phyloP scores from a whole-genome alignment of 2,113 vertebrate genomes.

The Athene noctua region DNA sequence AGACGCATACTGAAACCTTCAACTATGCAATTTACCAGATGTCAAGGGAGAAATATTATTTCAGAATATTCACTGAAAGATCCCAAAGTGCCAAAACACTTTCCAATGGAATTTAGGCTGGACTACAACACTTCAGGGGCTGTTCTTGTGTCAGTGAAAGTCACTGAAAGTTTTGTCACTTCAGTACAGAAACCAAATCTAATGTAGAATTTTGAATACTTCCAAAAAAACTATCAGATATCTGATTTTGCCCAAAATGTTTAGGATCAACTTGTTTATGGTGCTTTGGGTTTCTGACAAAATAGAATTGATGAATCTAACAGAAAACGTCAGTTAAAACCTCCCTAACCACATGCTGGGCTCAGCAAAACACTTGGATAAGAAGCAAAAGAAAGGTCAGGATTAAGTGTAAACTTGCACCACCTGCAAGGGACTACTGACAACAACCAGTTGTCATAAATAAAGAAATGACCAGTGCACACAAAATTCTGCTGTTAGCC shows the following conservation, averaged over 20 bases:
- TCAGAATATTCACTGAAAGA: not conserved
- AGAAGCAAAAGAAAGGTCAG: not conserved
- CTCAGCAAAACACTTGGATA: not conserved
- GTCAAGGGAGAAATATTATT: not conserved
- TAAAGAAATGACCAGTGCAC: not conserved
- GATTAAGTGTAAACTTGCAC: not conserved
- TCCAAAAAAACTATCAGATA: not conserved
- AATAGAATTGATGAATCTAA: not conserved
- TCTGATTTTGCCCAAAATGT: not conserved
- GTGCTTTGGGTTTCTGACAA: not conserved
- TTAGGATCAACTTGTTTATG: not conserved
- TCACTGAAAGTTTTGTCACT: not conserved
- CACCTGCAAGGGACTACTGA: not conserved
- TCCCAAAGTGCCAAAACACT: not conserved
- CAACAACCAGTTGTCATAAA: not conserved
- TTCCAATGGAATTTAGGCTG: not conserved
- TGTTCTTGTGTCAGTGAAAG: not conserved
- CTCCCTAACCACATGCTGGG: rapidly evolving
- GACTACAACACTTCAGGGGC: not conserved
- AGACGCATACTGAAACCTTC: not conserved
- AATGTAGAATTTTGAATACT: not conserved
- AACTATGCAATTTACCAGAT: not conserved
- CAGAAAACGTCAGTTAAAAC: not conserved
- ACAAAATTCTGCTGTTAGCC: not conserved
- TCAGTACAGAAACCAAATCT: not conserved